Evolutionary conservation across 2,888 invertebrate genomes (phyloP), one percentile per base, ranked within the genome.

Genomic region (Tillus elongatus): DNA sequence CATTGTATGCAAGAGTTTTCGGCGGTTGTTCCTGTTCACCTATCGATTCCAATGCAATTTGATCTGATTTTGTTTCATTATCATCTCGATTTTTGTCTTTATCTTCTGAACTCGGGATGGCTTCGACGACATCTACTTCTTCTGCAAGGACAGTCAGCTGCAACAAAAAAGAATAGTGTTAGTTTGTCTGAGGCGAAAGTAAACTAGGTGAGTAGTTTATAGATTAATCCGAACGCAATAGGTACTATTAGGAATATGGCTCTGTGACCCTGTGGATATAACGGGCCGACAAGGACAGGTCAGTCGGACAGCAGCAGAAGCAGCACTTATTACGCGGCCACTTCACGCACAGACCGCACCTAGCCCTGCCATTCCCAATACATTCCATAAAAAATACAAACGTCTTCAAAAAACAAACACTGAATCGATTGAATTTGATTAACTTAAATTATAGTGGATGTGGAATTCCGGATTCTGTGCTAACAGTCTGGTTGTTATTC

Each of bases 11-110:
- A 2, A 73, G 36, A 35, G 58, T 57, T 40, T 74, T 41, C 60
- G 73, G 48, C 61, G 72, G 47, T 64, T 61, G 71, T 68, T 53
- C 67, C 68, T 82, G 74, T 43, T 81, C 82, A 10, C 72, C 68
- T 2, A 58, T 45, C 4, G 82, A 75, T 57, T 84, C 84, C 58
- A 83, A 69, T 2, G 84, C 81, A 41, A 84, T 68, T 59, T 84
- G 82, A 55, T 85, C 85, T 44, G 66, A 56, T 13, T 71, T 70
- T 0, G 72, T 70, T 40, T 83, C 82, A 45, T 70, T 74, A 41
- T 77, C 72, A 50, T 78, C 77, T 0, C 73, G 58, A 33, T 71
- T 74, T 41, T 67, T 55, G 1, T 69, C 63, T 30, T 70, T 67
- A 11, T 75, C 73, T 32, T 73, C 72, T 11, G 58, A 68, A 45